These are phyloP conservation scores for Plodia interpunctella DNA, from an alignment of 1,140 invertebrate species.

Conservation along the genomic window DNA sequence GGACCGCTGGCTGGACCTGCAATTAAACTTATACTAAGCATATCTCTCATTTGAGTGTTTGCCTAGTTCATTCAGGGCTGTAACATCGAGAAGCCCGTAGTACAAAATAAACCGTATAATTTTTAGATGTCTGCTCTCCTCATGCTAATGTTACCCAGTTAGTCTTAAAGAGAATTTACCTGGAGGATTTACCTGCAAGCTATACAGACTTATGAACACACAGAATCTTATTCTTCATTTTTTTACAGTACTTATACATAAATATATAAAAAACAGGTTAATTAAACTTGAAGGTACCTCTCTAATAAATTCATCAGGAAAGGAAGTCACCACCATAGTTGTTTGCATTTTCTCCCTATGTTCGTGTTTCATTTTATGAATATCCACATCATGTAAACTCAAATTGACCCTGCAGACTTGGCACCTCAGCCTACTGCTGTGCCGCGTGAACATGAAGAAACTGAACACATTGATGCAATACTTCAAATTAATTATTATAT, in stretches of 20 bases:
- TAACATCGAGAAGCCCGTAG: too few relatives aligned
- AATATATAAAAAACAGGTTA: too few relatives aligned
- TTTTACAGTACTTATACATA: too few relatives aligned
- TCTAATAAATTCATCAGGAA: conserved; percentile 6
- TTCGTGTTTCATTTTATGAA: neutral
- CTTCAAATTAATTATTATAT: neutral
- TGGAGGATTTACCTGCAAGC: too few relatives aligned
- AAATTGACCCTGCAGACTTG: neutral
- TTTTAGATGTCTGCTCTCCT: too few relatives aligned
- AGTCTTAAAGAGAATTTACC: too few relatives aligned
- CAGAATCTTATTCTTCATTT: too few relatives aligned
- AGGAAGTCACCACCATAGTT: neutral
- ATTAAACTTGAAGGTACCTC: neutral
- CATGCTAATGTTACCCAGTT: too few relatives aligned
- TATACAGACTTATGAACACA: too few relatives aligned
- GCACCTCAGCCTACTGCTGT: neutral
- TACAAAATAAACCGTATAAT: too few relatives aligned
- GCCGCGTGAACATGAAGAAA: neutral
- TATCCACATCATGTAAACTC: neutral
- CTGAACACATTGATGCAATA: conserved; percentile 5
- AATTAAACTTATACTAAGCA: neutral
- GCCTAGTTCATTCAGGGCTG: too few relatives aligned
- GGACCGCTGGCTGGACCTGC: neutral
- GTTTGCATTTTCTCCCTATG: neutral
- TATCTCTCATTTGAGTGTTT: too few relatives aligned